A percentile compares a stretch with the other conserved stretches of the same genome.
These are phyloP conservation scores for Tenthredo scrophulariae DNA, from an alignment of 2,888 invertebrate species.

Conservation along the genomic window DNA sequence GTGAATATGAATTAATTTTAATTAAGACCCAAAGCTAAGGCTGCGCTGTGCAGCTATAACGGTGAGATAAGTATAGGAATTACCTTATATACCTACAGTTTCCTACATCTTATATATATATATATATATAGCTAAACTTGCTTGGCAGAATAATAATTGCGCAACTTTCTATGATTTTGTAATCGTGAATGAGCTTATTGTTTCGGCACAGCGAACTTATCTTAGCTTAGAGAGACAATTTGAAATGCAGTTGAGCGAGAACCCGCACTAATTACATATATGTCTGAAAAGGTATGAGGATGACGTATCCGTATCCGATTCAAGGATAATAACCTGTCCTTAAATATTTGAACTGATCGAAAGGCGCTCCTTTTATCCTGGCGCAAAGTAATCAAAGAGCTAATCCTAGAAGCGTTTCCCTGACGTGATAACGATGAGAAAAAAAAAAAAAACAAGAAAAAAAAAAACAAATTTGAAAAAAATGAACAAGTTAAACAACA, in stretches of 20 bases:
- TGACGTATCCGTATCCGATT: too few relatives aligned
- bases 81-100: background rate
- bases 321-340: too few relatives aligned
- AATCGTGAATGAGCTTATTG: background rate
- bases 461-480: background rate
- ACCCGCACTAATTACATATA: background rate
- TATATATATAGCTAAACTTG: background rate
- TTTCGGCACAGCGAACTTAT: background rate
- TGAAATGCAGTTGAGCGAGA: background rate
- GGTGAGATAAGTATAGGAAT: conserved; percentile 36
- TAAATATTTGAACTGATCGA: too few relatives aligned
- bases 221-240: background rate
- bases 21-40: conserved; percentile 18
- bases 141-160: conserved; percentile 39
- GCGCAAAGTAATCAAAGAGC: background rate
- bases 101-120: background rate
- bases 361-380: too few relatives aligned
- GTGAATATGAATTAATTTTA: conserved; percentile 19
- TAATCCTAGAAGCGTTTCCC: background rate
- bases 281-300: background rate
- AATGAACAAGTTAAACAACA: background rate
- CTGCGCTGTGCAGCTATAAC: conserved; percentile 10
- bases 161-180: conserved; percentile 46
- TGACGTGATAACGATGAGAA: background rate
- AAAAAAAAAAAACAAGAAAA: background rate